These are phyloP conservation scores for Pseudobourletiella spinata DNA, from an alignment of 1,140 invertebrate species.

Conservation along the genomic window DNA sequence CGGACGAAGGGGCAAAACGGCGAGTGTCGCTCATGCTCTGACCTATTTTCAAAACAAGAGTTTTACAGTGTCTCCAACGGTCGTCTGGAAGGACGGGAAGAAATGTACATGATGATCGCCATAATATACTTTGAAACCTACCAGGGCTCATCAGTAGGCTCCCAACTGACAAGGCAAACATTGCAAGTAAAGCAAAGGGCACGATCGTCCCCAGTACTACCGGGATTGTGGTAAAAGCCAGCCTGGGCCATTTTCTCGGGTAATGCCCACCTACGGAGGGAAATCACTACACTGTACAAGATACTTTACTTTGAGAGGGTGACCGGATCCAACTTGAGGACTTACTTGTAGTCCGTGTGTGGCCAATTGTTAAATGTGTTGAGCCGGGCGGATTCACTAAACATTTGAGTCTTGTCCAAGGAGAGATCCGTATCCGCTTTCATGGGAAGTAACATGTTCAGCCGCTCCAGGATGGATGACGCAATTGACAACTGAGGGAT, in stretches of 20 bases:
- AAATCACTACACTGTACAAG: neutral
- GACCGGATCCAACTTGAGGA: no score
- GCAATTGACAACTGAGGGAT: slow-evolving; percentile 69
- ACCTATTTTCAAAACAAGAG: slow-evolving; percentile 47
- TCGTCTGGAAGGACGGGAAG: no score
- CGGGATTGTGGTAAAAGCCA: slow-evolving; percentile 90
- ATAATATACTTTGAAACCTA: slow-evolving; percentile 33
- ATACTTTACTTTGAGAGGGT: neutral
- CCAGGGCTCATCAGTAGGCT: slow-evolving; percentile 88
- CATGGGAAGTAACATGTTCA: slow-evolving; percentile 55
- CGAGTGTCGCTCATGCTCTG: slow-evolving; percentile 87
- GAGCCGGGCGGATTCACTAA: slow-evolving; percentile 76
- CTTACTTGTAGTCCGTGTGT: slow-evolving; percentile 91
- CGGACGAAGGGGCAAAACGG: slow-evolving; percentile 85
- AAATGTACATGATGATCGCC: neutral
- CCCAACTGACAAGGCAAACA: slow-evolving; percentile 89
- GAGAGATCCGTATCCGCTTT: slow-evolving; percentile 37
- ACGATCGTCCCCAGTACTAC: slow-evolving; percentile 74
- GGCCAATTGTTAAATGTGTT: slow-evolving; percentile 89
- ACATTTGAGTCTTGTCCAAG: slow-evolving; percentile 66
- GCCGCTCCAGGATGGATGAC: slow-evolving; percentile 73
- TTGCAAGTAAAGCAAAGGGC: slow-evolving; percentile 93
- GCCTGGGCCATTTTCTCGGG: slow-evolving; percentile 93
- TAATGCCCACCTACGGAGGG: slow-evolving; percentile 66
- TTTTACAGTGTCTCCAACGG: neutral